phyloP scores from a whole-genome alignment of 2,888 invertebrate species.

The Parelbella ahira region DNA sequence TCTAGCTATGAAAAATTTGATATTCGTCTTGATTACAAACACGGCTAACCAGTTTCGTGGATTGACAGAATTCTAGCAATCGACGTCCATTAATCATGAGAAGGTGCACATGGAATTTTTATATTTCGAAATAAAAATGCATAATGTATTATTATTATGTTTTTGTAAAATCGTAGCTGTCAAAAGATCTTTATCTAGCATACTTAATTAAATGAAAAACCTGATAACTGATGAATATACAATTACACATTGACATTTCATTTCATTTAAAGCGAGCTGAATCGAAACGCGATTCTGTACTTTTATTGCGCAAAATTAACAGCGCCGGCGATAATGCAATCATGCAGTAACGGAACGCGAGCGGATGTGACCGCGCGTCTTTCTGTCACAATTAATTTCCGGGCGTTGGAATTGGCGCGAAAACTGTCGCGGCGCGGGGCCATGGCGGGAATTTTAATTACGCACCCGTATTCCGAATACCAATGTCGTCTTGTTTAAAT shows the following conservation, averaged over 20 bases:
- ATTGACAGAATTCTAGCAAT: conserved; percentile 61
- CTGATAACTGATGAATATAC: conserved; percentile 3
- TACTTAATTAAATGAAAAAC: conserved; percentile 1
- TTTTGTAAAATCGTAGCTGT: conserved; percentile 3
- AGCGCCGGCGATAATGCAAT: conserved; percentile 31
- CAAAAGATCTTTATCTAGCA: neutral
- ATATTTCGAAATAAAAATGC: conserved; percentile 16
- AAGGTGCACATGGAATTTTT: conserved; percentile 30
- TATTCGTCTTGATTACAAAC: conserved; percentile 55
- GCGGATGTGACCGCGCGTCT: conserved; percentile 78
- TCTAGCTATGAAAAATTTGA: conserved; percentile 45
- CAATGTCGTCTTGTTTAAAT: conserved; percentile 79
- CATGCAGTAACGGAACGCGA: conserved; percentile 68
- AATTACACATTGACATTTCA: conserved; percentile 20
- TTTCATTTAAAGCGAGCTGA: conserved; percentile 21
- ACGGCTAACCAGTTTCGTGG: conserved; percentile 54
- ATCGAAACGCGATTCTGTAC: conserved; percentile 25
- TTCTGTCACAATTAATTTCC: conserved; percentile 81
- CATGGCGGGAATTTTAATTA: conserved; percentile 75
- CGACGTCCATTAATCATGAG: conserved; percentile 55
- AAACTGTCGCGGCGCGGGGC: conserved; percentile 73
- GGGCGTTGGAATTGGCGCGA: conserved; percentile 81
- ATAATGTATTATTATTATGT: too few species aligned
- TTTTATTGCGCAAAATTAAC: conserved; percentile 28
- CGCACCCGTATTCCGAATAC: conserved; percentile 79